phyloP scores from a whole-genome alignment of 2,888 invertebrate species.

The Augochlorella aurata region DNA sequence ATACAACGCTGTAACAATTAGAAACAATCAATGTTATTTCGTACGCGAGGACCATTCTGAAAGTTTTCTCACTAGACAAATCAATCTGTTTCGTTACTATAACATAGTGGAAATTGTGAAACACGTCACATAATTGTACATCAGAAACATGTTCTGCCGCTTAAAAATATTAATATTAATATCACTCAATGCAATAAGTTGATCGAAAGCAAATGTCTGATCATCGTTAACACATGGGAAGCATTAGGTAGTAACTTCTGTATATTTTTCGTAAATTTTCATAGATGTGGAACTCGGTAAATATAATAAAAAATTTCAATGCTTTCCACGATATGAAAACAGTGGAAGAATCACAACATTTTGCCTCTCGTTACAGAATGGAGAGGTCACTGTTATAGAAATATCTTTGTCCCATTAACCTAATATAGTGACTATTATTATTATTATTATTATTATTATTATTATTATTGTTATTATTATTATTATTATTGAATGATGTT shows the following conservation, averaged over 20 bases:
- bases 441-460: background rate
- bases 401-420: background rate
- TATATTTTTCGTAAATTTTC: background rate
- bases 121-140: background rate
- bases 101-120: constrained; percentile 4
- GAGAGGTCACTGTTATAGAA: background rate
- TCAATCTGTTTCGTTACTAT: background rate
- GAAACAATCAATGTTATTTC: constrained; percentile 38
- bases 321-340: background rate
- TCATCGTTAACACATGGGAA: constrained; percentile 1
- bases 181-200: background rate
- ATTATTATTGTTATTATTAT: background rate
- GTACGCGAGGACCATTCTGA: constrained; percentile 10
- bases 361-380: background rate
- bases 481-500: background rate
- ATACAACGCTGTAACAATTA: constrained; percentile 49
- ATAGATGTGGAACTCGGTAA: background rate
- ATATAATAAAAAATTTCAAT: background rate
- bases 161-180: background rate
- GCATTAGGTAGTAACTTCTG: background rate
- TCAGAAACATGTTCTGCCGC: background rate
- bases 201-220: constrained; percentile 2
- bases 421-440: background rate
- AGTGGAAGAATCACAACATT: background rate
- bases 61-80: constrained; percentile 8